Evolutionary conservation across 2,113 vertebrate genomes (phyloP), one percentile per base, ranked within the genome.

Genomic region (Natator depressus): DNA sequence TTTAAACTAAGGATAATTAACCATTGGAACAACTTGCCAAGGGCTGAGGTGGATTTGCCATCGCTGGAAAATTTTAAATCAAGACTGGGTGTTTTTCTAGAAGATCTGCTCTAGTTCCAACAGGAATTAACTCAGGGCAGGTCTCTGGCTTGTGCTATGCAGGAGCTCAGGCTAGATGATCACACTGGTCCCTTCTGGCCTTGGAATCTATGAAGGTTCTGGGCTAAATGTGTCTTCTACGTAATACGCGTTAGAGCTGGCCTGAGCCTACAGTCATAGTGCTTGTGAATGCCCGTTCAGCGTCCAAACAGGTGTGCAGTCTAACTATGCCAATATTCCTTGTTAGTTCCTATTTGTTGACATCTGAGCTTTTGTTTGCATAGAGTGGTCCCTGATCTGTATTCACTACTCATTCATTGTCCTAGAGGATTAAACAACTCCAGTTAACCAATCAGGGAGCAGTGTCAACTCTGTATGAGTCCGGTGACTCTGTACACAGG

Each of bases 21-120:
- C 17, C 53, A 29, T 54, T 50, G 35, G 35, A 47, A 6, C 51
- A 89, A 35, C 38, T 5, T 87, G 7, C 10, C 13, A n/a, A 69
- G 22, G 69, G 75, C 82, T 53, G 27, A 50, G 25, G 17, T 54
- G 54, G 20, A 80, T 55, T 24, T 78, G 53, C 14, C 46, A 38
- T 25, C 50, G 20, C 0, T 0, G 78, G 13, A 85, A 29, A 29
- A 54, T 35, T 46, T 65, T 84, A 55, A 24, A 4, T 84, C 31
- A 78, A 20, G 54, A 27, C 35, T 47, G 42, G 22, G 22, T 82
- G 75, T 42, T 76, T 76, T 47, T 46, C 75, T 27, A 47, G 42
- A 76, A 76, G 20, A 42, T 17, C 65, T 47, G 12, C 20, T 14
- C 24, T 47, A 24, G 42, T 25, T 76, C 42, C 46, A 42, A 46